Percentiles rank a stretch among this genome's conserved stretches.
These are phyloP conservation scores for Tenthredo amoena DNA, from an alignment of 2,888 invertebrate genomes.

Conservation along the genomic window DNA sequence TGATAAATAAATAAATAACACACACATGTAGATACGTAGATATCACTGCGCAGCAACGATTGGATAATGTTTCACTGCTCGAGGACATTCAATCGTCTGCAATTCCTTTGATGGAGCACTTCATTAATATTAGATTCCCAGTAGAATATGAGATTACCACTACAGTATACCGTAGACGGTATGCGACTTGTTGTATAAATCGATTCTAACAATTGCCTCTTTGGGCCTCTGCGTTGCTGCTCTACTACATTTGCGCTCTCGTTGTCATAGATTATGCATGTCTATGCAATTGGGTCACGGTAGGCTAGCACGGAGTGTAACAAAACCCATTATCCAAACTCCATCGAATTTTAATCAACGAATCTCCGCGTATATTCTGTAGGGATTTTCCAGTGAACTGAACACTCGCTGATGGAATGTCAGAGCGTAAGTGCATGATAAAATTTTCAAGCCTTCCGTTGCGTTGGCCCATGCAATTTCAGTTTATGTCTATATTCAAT, in stretches of 20 bases:
- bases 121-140: conserved; percentile 5
- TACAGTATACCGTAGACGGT: background rate
- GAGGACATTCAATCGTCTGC: background rate
- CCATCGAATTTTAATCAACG: conserved; percentile 41
- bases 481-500: background rate
- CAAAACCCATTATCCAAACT: conserved; percentile 42
- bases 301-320: conserved; percentile 16
- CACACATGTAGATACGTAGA: background rate
- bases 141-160: conserved; percentile 7
- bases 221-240: background rate
- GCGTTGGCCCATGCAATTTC: background rate
- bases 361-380: background rate
- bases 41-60: background rate
- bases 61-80: background rate
- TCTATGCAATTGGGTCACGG: conserved; percentile 42
- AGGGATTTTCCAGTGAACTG: background rate
- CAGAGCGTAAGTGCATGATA: background rate
- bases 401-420: background rate
- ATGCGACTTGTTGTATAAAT: background rate
- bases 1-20: background rate
- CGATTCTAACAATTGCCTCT: conserved; percentile 26
- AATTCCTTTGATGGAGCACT: background rate
- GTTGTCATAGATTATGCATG: conserved; percentile 35
- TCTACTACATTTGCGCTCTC: background rate
- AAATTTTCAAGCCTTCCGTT: conserved; percentile 9